phyloP scores from a whole-genome alignment of 2,113 vertebrate species.

The Salvelinus namaycush region DNA sequence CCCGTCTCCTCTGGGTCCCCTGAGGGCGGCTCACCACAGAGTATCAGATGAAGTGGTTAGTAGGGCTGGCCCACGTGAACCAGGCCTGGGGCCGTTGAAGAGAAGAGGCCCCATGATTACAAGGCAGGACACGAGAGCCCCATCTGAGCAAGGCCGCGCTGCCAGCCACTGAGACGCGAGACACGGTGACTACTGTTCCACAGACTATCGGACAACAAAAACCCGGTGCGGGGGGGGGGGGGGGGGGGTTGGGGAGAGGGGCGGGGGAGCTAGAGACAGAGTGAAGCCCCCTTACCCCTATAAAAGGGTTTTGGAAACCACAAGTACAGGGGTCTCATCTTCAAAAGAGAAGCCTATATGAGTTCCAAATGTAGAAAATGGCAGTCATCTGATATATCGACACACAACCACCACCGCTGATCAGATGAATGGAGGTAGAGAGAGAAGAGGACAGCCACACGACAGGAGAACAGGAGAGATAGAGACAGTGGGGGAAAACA shows the following conservation, averaged over 20 bases:
- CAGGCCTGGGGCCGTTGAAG: constrained; percentile 40
- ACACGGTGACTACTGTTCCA: constrained; percentile 40
- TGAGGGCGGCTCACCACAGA: constrained; percentile 65
- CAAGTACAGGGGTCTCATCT: constrained; percentile 76
- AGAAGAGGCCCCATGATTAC: constrained; percentile 73
- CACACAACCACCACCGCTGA: constrained; percentile 60
- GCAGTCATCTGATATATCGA: constrained; percentile 57
- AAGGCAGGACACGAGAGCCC: constrained; percentile 70
- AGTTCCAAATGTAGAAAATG: constrained; percentile 75
- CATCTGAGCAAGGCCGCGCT: constrained; percentile 62
- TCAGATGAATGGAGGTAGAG: constrained; percentile 59
- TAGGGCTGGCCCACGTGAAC: constrained; percentile 69
- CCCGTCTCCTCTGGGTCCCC: constrained; percentile 47
- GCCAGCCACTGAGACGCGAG: constrained; percentile 60
- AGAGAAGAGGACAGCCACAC: constrained; percentile 2
- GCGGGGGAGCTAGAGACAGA: constrained; percentile 54
- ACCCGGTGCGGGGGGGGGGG: neutral
- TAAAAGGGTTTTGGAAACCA: constrained; percentile 72
- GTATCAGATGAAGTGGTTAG: constrained; percentile 78
- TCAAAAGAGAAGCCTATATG: constrained; percentile 70
- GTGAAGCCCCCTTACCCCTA: constrained; percentile 66
- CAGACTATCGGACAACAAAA: neutral
- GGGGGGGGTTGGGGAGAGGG: constrained; percentile 25
- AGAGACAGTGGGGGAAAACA: neutral
- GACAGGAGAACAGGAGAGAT: constrained; percentile 29